phyloP scores from a whole-genome alignment of 2,113 vertebrate genomes.

The Hippocampus mohnikei region DNA sequence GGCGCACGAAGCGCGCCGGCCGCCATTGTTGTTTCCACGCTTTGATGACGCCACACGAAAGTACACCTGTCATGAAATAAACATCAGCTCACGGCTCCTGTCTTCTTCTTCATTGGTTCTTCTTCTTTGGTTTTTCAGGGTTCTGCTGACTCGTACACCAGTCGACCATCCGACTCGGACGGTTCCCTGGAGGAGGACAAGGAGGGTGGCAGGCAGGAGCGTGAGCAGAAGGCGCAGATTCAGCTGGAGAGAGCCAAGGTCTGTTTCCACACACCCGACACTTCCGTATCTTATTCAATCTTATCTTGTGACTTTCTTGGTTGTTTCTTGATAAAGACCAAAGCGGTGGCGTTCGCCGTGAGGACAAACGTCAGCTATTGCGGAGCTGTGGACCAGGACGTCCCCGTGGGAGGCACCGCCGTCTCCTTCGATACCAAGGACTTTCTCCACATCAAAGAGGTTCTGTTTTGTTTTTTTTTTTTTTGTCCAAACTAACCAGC shows the following conservation, averaged over 20 bases:
- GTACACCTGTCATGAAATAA: background rate
- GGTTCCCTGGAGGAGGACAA: constrained; percentile 97
- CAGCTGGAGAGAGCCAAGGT: constrained; percentile 98
- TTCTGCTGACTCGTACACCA: constrained; percentile 98
- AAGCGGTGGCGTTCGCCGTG: constrained; percentile 93
- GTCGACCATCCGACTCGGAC: constrained; percentile 98
- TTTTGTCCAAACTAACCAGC: too few species aligned
- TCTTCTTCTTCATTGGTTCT: background rate
- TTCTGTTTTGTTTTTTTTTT: too few species aligned
- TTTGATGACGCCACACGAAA: background rate
- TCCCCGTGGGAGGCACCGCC: constrained; percentile 91
- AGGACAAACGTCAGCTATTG: constrained; percentile 97
- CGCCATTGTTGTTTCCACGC: background rate
- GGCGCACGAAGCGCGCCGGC: background rate
- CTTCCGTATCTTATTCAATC: background rate
- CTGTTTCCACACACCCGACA: background rate
- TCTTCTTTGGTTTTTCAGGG: constrained; percentile 72
- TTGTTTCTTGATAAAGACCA: constrained; percentile 70
- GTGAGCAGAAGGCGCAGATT: constrained; percentile 90
- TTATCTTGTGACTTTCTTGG: background rate
- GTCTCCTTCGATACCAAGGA: constrained; percentile 97
- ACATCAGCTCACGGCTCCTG: background rate
- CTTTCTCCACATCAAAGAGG: constrained; percentile 98
- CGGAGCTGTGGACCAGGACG: constrained; percentile 91
- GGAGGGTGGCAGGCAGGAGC: constrained; percentile 89